These are phyloP conservation scores for Ciona savignyi DNA, from an alignment of 23 tunicate species.

Conservation along the genomic window DNA sequence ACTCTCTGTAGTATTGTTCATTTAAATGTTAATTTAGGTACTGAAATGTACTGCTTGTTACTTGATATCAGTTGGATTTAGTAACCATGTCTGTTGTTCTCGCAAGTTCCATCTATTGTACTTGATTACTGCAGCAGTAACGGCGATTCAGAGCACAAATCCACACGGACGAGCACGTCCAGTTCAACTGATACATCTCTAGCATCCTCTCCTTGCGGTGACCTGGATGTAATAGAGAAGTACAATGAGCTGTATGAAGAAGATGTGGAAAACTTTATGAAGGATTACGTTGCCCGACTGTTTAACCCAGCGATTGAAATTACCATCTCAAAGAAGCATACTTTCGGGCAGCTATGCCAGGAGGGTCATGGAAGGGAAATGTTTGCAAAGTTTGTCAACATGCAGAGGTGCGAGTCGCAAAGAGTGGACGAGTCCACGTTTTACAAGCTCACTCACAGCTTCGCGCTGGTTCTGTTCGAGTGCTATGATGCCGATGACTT, in stretches of 20 bases:
- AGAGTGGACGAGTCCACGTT: slow-evolving; percentile 67
- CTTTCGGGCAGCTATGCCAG: slow-evolving; percentile 69
- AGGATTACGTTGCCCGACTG: slow-evolving; percentile 33
- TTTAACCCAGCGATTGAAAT: slow-evolving; percentile 50
- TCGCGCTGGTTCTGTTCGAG: slow-evolving; percentile 85
- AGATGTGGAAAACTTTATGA: slow-evolving; percentile 38
- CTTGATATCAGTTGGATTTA: no score
- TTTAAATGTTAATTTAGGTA: no score
- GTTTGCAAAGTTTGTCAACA: slow-evolving; percentile 73
- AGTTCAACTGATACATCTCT: background rate
- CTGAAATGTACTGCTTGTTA: no score
- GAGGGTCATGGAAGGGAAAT: slow-evolving; percentile 37
- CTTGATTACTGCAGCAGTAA: background rate
- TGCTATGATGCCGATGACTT: slow-evolving; percentile 84
- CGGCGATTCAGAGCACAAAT: background rate
- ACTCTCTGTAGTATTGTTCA: no score
- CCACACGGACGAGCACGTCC: background rate
- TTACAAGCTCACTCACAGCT: slow-evolving; percentile 62
- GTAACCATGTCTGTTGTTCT: no score
- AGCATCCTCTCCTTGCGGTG: slow-evolving; percentile 5
- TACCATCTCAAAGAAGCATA: slow-evolving; percentile 25
- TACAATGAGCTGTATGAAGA: background rate
- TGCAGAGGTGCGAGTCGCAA: slow-evolving; percentile 28
- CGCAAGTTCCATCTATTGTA: background rate
- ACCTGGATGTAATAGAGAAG: background rate